phyloP scores from a whole-genome alignment of 2,113 vertebrate species.

The Proteles cristata region DNA sequence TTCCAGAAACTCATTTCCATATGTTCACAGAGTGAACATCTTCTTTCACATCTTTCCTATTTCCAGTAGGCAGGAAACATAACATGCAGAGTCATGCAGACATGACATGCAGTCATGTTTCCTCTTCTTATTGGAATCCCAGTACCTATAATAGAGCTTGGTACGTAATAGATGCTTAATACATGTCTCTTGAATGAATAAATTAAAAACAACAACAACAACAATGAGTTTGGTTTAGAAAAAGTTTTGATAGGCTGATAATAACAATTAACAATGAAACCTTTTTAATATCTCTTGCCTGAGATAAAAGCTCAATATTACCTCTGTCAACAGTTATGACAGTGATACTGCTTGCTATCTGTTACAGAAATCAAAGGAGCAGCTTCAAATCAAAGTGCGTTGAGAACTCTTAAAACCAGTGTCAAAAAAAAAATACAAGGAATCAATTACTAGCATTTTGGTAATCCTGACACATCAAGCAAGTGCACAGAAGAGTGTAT shows the following conservation, averaged over 20 bases:
- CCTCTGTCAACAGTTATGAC: neutral
- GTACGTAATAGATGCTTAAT: neutral
- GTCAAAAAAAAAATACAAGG: neutral
- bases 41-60: neutral
- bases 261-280: neutral
- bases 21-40: neutral
- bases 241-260: neutral
- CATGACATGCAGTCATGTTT: accelerated
- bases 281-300: neutral
- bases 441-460: neutral
- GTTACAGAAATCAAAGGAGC: neutral
- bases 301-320: neutral
- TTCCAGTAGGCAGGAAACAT: neutral
- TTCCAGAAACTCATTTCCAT: neutral
- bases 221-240: neutral
- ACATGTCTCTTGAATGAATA: neutral
- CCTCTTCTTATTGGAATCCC: neutral
- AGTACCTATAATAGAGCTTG: neutral
- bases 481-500: neutral
- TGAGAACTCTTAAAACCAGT: neutral
- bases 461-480: neutral
- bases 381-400: neutral
- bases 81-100: neutral
- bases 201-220: neutral
- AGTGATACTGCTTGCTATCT: neutral